A percentile compares a stretch with the other conserved stretches of the same genome.
Evolutionary conservation across 2,797 vertebrate species (phyloP).

Genomic region (Takifugu ocellatus): DNA sequence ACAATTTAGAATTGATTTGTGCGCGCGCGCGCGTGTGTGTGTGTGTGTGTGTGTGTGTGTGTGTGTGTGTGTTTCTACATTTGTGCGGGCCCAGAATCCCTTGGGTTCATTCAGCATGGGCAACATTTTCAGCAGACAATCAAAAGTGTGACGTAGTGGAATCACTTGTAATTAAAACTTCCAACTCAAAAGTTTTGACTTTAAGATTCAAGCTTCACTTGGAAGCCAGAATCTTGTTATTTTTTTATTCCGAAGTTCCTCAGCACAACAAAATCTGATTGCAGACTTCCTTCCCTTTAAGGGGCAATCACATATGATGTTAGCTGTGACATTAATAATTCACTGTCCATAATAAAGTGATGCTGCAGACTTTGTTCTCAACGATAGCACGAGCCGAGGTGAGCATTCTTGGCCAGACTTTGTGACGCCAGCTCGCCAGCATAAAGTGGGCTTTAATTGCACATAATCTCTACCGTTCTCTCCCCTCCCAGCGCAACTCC

Average conservation of each 20-base stretch:
- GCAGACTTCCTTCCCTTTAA: constrained; percentile 41
- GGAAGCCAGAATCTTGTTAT: too few relatives aligned
- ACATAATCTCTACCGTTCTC: constrained; percentile 63
- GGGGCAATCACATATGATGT: constrained; percentile 35
- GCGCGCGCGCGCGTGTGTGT: fast-evolving
- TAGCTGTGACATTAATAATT: constrained; percentile 73
- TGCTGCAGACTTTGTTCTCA: constrained; percentile 68
- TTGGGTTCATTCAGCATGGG: too few relatives aligned
- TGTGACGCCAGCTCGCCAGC: constrained; percentile 67
- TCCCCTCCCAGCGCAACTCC: constrained; percentile 55
- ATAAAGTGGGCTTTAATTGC: constrained; percentile 73
- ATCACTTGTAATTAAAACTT: too few relatives aligned
- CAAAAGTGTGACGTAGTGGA: too few relatives aligned
- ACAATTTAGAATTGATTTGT: too few relatives aligned
- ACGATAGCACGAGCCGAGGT: constrained; percentile 72
- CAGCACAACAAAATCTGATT: constrained; percentile 19
- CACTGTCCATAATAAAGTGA: constrained; percentile 69
- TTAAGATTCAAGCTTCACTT: too few relatives aligned
- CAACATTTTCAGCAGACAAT: too few relatives aligned
- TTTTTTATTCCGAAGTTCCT: too few relatives aligned
- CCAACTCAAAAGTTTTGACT: too few relatives aligned
- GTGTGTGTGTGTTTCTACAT: too few relatives aligned
- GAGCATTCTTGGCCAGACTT: constrained; percentile 72
- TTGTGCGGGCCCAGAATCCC: too few relatives aligned
- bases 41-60: too few relatives aligned